Evolutionary conservation across 2,797 vertebrate genomes (phyloP).

Genomic region (Anolis apletophallus): DNA sequence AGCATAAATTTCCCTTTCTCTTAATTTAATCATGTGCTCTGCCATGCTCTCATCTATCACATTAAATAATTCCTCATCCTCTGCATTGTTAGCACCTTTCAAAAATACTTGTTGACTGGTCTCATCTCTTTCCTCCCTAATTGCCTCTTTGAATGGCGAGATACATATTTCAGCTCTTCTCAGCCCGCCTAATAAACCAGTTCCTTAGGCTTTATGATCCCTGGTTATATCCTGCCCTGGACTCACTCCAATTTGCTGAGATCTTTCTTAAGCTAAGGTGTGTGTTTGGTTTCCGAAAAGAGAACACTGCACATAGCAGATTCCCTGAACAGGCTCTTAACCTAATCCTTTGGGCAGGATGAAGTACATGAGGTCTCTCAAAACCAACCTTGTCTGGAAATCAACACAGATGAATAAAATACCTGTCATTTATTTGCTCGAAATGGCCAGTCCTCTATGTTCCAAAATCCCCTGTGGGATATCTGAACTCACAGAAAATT

Average conservation of each 20-base stretch:
- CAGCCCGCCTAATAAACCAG: conserved; percentile 42
- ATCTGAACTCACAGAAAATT: too few species aligned
- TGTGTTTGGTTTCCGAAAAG: not conserved
- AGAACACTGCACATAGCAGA: not conserved
- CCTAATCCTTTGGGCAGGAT: not conserved
- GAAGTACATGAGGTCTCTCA: not conserved
- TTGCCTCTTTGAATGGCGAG: conserved; percentile 46
- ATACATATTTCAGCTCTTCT: conserved; percentile 48
- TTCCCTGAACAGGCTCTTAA: not conserved
- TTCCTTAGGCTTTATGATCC: conserved; percentile 49
- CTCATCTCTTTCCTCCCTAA: conserved; percentile 35
- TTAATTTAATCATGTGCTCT: conserved; percentile 20
- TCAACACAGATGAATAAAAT: not conserved
- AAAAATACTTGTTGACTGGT: conserved; percentile 52
- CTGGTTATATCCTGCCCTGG: conserved; percentile 37
- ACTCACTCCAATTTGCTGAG: conserved; percentile 18
- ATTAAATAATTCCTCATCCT: conserved; percentile 56
- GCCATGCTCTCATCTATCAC: conserved; percentile 35
- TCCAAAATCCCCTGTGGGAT: too few species aligned
- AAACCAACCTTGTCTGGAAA: not conserved
- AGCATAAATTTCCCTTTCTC: conserved; percentile 55
- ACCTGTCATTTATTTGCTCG: too few species aligned
- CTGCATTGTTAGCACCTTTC: conserved; percentile 51
- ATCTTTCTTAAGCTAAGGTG: conserved; percentile 30
- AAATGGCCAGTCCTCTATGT: too few species aligned